These are phyloP conservation scores for Echinarachnius parma DNA, from an alignment of 53 echinoderm and acorn worm genomes.

Conservation along the genomic window DNA sequence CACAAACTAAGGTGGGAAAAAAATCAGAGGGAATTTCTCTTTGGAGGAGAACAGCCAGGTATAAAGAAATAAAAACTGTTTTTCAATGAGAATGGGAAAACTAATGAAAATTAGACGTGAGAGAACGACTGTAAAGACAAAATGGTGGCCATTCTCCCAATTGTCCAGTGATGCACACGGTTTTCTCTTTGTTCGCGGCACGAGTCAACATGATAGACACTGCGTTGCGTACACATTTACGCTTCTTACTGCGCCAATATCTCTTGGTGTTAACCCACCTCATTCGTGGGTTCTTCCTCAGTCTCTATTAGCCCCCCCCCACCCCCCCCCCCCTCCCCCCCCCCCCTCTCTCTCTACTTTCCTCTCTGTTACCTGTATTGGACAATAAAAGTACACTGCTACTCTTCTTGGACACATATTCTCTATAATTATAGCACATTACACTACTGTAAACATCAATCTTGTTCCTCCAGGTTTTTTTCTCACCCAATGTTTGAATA, in stretches of 20 bases:
- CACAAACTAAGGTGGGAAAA: not conserved
- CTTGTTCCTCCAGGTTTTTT: not conserved
- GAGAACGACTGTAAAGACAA: not conserved
- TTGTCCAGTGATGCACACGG: conserved; percentile 25
- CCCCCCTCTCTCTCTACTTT: not conserved
- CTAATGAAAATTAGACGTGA: conserved; percentile 26
- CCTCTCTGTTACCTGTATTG: not conserved
- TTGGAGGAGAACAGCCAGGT: not conserved
- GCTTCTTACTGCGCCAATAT: conserved; percentile 42
- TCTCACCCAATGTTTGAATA: not conserved
- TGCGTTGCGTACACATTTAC: conserved; percentile 41
- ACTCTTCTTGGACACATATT: conserved; percentile 21
- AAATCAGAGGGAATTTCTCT: not conserved
- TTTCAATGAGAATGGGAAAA: conserved; percentile 10
- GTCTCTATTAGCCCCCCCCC: not conserved
- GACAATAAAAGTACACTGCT: conserved; percentile 37
- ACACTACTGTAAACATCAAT: conserved; percentile 20
- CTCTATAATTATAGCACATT: conserved; percentile 41
- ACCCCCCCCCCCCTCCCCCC: not conserved
- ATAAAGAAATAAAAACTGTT: conserved; percentile 9
- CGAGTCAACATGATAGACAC: conserved; percentile 37
- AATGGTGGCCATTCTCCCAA: conserved; percentile 14
- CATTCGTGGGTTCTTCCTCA: conserved; percentile 4
- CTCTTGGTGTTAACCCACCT: not conserved
- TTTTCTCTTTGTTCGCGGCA: conserved; percentile 25